Evolutionary conservation across 35 echinoderm and acorn worm species (phyloP), one percentile per base, ranked within the genome.

Genomic region (Acanthaster planci): DNA sequence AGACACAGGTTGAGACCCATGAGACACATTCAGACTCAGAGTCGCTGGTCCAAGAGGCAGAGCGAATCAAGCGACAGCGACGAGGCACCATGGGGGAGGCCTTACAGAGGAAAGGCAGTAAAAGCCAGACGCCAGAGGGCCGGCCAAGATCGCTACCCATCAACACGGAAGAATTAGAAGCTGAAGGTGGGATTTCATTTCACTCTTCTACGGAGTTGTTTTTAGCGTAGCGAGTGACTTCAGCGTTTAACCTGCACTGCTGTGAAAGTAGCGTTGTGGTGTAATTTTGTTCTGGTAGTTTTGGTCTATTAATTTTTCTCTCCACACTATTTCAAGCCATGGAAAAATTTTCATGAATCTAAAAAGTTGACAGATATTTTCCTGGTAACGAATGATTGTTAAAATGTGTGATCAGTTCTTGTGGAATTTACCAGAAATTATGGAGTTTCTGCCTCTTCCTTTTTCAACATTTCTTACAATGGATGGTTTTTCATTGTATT

Each of bases 91-190:
- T 72, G 64, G 64, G 64, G 14, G 64, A 72, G 23, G 29, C 19
- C 34, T 34, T 72, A 10, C 64, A 72, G 64, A n/a, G 64, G 64
- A 72, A 72, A 72, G 64, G 64, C 7, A 72, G 64, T 72, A 72
- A 72, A 29, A 26, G 64, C 14, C 23, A 26, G 26, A 72, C 64
- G 30, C 34, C 64, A 29, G 64, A 72, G 64, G 64, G 64, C 34
- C 23, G 64, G 34, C 64, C 64, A 29, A 72, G 64, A 72, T 72
- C 64, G 34, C 64, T 72, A 10, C 64, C 64, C 14, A 72, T 72
- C 26, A 72, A 72, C 34, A 72, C 64, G 14, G 64, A 72, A 35
- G 64, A 72, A 34, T 29, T 72, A 1, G 64, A 26, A 26, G 64
- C 64, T 5, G 64, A 72, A 8, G 15, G 64, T 72, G 30, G 34